A percentile compares a stretch with the other conserved stretches of the same genome.
Evolutionary conservation across 2,888 invertebrate genomes (phyloP).

Genomic region (Andrena bucephala): DNA sequence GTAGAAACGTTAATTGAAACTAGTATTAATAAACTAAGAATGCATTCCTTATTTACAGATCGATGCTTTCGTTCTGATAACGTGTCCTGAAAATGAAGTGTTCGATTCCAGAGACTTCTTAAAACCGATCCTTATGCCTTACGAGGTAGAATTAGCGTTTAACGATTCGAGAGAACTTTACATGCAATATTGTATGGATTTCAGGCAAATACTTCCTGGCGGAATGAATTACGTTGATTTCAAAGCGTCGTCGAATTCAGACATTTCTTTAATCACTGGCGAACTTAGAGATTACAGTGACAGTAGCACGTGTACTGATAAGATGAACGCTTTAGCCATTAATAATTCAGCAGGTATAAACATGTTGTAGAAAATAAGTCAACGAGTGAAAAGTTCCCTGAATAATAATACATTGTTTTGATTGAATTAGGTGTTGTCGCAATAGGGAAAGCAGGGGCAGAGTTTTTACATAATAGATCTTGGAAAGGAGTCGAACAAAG

Average conservation of each 20-base stretch:
- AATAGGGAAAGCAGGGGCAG: slow-evolving; percentile 87
- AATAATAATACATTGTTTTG: slow-evolving; percentile 12
- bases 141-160: slow-evolving; percentile 95
- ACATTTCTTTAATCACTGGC: slow-evolving; percentile 92
- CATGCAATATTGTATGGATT: slow-evolving; percentile 90
- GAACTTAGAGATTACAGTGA: slow-evolving; percentile 86
- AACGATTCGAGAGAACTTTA: slow-evolving; percentile 87
- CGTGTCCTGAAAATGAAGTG: slow-evolving; percentile 96
- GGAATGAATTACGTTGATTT: slow-evolving; percentile 86
- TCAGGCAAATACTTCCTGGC: slow-evolving; percentile 90
- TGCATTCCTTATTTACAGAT: slow-evolving; percentile 87
- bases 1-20: neutral
- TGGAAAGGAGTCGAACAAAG: slow-evolving; percentile 96
- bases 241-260: slow-evolving; percentile 83
- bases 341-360: slow-evolving; percentile 63
- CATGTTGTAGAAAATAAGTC: slow-evolving; percentile 5
- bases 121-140: slow-evolving; percentile 95
- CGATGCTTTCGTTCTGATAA: slow-evolving; percentile 95
- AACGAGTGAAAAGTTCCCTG: slow-evolving; percentile 44
- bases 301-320: slow-evolving; percentile 78
- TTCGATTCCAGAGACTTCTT: slow-evolving; percentile 94
- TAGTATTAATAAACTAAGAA: neutral
- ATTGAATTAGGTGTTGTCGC: slow-evolving; percentile 82
- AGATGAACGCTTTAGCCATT: slow-evolving; percentile 76
- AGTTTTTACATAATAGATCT: slow-evolving; percentile 88